Base-by-base conservation (phyloP, 2,888 invertebrate genomes). In the Dicycla oo region DNA sequence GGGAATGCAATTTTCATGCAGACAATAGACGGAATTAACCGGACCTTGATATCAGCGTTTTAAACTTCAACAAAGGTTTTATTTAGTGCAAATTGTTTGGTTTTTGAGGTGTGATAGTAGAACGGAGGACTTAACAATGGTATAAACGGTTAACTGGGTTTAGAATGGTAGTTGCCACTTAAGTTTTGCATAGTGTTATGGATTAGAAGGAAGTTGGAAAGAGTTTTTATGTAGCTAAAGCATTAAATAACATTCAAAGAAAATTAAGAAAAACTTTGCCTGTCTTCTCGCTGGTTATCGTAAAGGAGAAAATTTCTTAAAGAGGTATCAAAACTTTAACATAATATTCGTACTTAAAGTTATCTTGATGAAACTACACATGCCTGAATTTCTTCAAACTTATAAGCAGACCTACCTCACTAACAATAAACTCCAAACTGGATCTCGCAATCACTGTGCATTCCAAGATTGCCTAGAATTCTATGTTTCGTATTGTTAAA, bases 1-100 rank as follows among this genome's bases (percentile, higher is more conserved):
- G 81, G 75, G 72, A 86, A 87, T 89, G 87, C 88, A 89, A 89
- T 90, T 90, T 88, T 80, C 86, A 75, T 81, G 73, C 73, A 86
- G 86, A 91, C 91, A 91, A 91, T 91, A 82, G 88, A 80, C 51
- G 69, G 84, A 89, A 90, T 90, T 90, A 90, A 88, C 89, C 72
- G 82, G 86, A 73, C 71, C 53, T 83, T 75, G 82, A 82, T 84
- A 84, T 86, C 84, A 87, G 82, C 74, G 73, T 83, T 88, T 86
- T 81, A 72, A 84, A 85, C 73, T 84, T 76, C 63, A 64, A 82
- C 74, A 82, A 78, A 81, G 80, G 69, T 80, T 83, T 86, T 85
- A 83, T 84, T 82, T 80, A 77, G 77, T 78, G 75, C 81, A 76
- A 77, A 82, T 86, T 83, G 78, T 80, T 84, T 72, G 64, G 73